phyloP scores from a whole-genome alignment of 2,113 vertebrate genomes.

The Clinocottus analis region DNA sequence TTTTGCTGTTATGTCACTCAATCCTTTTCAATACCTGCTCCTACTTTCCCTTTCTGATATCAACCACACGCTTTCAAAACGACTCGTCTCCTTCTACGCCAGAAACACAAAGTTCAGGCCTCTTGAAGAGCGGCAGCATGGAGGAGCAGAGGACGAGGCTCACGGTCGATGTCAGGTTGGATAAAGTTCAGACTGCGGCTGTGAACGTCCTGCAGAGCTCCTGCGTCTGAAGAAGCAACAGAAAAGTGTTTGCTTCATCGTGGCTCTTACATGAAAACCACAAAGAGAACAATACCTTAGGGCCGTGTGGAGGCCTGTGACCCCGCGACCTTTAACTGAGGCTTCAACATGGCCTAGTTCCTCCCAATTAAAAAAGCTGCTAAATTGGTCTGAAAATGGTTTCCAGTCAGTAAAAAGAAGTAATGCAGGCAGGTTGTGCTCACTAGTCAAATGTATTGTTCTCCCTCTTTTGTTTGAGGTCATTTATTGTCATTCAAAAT shows the following conservation, averaged over 20 bases:
- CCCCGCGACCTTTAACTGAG: conserved; percentile 34
- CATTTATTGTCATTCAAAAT: neutral
- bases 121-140: conserved; percentile 21
- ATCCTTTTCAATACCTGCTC: conserved; percentile 1
- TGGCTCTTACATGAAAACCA: conserved; percentile 9
- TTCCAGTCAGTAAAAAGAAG: neutral
- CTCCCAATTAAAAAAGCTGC: conserved; percentile 5
- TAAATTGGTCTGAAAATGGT: neutral
- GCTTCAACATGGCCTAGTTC: conserved; percentile 22
- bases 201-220: neutral
- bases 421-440: neutral
- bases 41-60: neutral
- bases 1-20: conserved; percentile 5
- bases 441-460: neutral
- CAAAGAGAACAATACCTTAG: conserved; percentile 41
- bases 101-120: conserved; percentile 16
- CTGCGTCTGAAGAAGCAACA: neutral
- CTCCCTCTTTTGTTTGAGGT: neutral
- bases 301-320: conserved; percentile 36
- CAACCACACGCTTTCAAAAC: neutral
- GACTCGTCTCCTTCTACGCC: neutral
- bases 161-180: conserved; percentile 8
- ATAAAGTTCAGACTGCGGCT: neutral
- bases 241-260: conserved; percentile 1
- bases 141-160: conserved; percentile 49